Evolutionary conservation across 2,797 vertebrate species (phyloP), one percentile per base, ranked within the genome.

Genomic region (Zonotrichia albicollis): DNA sequence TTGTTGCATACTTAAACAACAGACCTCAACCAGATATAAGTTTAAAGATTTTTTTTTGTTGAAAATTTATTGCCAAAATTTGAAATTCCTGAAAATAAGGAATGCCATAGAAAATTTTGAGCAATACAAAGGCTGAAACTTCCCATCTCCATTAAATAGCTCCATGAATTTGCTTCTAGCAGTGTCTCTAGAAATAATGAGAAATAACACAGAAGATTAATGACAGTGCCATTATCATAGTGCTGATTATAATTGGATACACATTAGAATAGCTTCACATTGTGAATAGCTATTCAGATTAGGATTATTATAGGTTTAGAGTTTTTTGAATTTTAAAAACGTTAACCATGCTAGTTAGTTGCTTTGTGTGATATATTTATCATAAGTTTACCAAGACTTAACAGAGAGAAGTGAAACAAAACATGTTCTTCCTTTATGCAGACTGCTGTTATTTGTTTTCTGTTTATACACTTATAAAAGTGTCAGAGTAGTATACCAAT

Each of bases 171-270:
- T 84, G 9, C 55, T 89, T 92, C 80, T 79, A 75, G n/a, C 32
- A 30, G 6, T 60, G 34, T 66, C 16, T 78, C 27, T 58, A 57
- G 57, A 79, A 86, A 87, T 92, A 90, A 94, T 90, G 90, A 95
- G 94, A 92, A 89, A 65, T 88, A 82, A 36, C 9, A 14, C 36
- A 87, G 89, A 77, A 86, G 86, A 87, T 91, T 29, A 97, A 94
- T 84, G 53, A 61, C 64, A 90, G 27, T 71, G 36, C 60, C 84
- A 40, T 97, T 97, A 95, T 94, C 89, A 57, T 57, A 76, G 71
- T 72, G 72, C 67, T 96, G 91, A 94, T 95, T 97, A 94, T 97
- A 97, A 97, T 89, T 96, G 94, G 91, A 94, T 95, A 86, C 38
- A 89, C 66, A 94, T 81, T 87, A 73, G 92, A 87, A 88, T 87